Evolutionary conservation across 2,113 vertebrate genomes (phyloP), one percentile per base, ranked within the genome.

Genomic region (Hippolais icterina): DNA sequence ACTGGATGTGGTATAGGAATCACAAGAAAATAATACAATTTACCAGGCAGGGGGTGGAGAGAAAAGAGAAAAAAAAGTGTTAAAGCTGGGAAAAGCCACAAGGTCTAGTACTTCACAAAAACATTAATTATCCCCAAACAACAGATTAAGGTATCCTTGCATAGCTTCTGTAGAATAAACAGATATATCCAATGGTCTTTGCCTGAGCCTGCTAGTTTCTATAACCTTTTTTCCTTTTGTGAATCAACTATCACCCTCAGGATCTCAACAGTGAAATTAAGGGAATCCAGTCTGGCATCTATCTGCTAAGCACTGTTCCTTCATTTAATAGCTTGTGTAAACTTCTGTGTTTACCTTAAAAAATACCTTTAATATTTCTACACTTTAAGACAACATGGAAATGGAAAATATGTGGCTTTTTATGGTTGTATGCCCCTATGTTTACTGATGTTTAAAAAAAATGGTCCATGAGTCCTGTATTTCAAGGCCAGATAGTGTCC

Each of bases 41-140:
- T 80, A 54, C 15, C 15, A 28, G 5, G 24, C 10, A 7, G 35
- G 10, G 8, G 1, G 1, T 25, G 4, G 23, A 4, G 8, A 10
- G 10, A 14, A 61, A 25, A 49, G 23, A 60, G 19, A 60, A 85
- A 29, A 39, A 39, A 53, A 42, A 53, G 1, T 21, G 16, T 81
- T 23, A 87, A 87, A 91, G 29, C 27, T 83, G 82, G 52, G 52
- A 79, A 84, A 92, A 82, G 11, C 39, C 74, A 82, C 70, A 85
- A 82, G 78, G 53, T 68, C 78, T 82, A 12, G 28, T 41, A 71
- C 83, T 90, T 92, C 33, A 87, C 8, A 84, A 64, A 89, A 87
- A 18, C 29, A 39, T 71, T 59, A 12, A 33, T 88, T 79, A 24
- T 49, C 33, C 29, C 23, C 46, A 87, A 72, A 66, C 63, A 81